phyloP scores from a whole-genome alignment of 2,888 invertebrate genomes.

The Acronicta alni region DNA sequence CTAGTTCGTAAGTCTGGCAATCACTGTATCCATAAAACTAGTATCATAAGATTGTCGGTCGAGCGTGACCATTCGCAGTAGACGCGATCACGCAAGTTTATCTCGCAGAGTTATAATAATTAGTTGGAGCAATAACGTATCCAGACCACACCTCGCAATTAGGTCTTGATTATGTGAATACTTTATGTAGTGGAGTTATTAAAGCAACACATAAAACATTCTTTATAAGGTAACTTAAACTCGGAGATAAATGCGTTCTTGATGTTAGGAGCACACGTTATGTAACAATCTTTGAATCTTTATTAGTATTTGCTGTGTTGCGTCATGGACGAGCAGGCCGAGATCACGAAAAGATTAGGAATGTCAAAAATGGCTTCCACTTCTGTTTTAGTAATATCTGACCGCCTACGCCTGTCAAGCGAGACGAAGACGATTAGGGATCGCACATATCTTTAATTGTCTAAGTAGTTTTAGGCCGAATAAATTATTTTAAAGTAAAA shows the following conservation, averaged over 20 bases:
- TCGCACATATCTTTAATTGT: too few relatives aligned
- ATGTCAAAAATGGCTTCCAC: neutral
- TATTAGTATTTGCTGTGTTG: slow-evolving; percentile 20
- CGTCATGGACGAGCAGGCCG: slow-evolving; percentile 3
- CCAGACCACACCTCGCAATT: slow-evolving; percentile 78
- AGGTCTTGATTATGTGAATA: slow-evolving; percentile 74
- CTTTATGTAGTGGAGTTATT: slow-evolving; percentile 57
- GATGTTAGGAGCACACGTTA: slow-evolving; percentile 34
- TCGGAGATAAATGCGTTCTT: slow-evolving; percentile 50
- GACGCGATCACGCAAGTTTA: slow-evolving; percentile 63
- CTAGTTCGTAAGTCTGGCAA: slow-evolving; percentile 46
- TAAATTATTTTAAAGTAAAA: too few relatives aligned
- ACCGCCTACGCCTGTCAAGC: too few relatives aligned
- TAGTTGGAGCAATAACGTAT: slow-evolving; percentile 66
- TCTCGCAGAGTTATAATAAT: slow-evolving; percentile 59
- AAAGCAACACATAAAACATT: slow-evolving; percentile 58
- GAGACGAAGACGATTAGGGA: too few relatives aligned
- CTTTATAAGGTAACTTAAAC: slow-evolving; percentile 70
- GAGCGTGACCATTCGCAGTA: slow-evolving; percentile 53
- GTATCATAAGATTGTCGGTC: slow-evolving; percentile 48
- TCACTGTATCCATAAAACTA: slow-evolving; percentile 46
- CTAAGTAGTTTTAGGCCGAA: too few relatives aligned
- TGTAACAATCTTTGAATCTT: slow-evolving; percentile 40
- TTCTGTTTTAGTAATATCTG: too few relatives aligned
- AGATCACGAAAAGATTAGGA: slow-evolving; percentile 8